Evolutionary conservation across 2,113 vertebrate genomes (phyloP), one percentile per base, ranked within the genome.

Genomic region (Lepidothrix coronata): DNA sequence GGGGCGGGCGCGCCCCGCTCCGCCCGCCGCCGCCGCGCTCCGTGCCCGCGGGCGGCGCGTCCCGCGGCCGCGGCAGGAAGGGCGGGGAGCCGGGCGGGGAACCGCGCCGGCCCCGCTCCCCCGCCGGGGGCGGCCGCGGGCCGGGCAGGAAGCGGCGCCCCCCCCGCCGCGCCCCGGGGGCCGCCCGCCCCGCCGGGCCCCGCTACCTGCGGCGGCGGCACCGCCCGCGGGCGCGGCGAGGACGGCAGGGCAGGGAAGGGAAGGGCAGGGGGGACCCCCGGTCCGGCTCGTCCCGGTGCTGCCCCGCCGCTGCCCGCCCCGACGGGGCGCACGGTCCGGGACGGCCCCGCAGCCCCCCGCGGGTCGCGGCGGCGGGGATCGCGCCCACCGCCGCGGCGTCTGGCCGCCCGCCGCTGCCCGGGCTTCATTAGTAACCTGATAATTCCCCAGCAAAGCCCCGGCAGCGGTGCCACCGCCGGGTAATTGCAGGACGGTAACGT

Each of bases 401-500:
- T 79, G 83, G 72, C 89, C 86, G 74, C 91, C 95, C 91, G 91
- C 88, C 96, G 5, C 82, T 87, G 91, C 91, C 92, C 95, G 71
- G 91, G 66, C 88, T 97, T 97, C 97, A 96, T 97, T 88, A 97
- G 97, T 97, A 98, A 98, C 97, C 92, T 89, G 98, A 97, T 98
- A 95, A 98, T 98, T 98, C 97, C 95, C 95, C 90, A 23, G 93
- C 96, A 97, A 96, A 75, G 80, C 96, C 97, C 97, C 96, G 96
- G 98, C 97, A 96, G 95, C 44, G 88, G 96, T 96, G 97, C 95
- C 55, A 88, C 97, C 84, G n/a, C 96, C 88, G 93, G 91, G 97
- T 97, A 97, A 97, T 97, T 97, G 96, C 95, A 96, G 97, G 95
- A 96, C 96, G 92, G 98, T 98, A 98, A 98, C 95, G 89, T 96